Conservation (phyloP, 2,888 invertebrate species). For the Clusia tigrina region DNA sequence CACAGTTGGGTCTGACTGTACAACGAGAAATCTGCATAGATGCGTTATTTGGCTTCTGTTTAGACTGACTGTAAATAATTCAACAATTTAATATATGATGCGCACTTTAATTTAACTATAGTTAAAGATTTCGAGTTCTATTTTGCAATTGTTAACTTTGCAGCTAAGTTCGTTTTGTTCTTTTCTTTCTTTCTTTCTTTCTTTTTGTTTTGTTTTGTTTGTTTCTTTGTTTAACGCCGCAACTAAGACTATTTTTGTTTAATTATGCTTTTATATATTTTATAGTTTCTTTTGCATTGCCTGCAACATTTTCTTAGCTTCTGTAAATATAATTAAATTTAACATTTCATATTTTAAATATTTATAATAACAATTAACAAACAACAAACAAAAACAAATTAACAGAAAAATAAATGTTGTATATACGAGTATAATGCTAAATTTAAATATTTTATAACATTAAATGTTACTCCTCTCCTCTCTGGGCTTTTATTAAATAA, state of each 20-base stretch:
- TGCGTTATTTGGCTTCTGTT: no score
- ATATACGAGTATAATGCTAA: not conserved
- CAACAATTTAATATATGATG: not conserved
- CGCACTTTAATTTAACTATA: not conserved
- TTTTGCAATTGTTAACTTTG: slow-evolving; percentile 4
- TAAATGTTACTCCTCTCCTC: slow-evolving; percentile 24
- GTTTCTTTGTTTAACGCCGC: slow-evolving; percentile 12
- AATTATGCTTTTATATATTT: slow-evolving; percentile 4
- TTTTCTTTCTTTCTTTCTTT: not conserved
- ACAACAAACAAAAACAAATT: slow-evolving; percentile 21
- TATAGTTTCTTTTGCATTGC: not conserved
- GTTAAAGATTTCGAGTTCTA: slow-evolving; percentile 17
- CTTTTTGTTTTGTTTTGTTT: no score
- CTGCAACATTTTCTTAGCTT: not conserved
- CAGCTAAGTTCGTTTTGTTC: not conserved
- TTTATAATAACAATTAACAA: slow-evolving; percentile 25
- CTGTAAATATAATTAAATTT: no score
- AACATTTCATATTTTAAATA: slow-evolving; percentile 17
- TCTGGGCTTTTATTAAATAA: slow-evolving; percentile 10
- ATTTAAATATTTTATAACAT: slow-evolving; percentile 20
- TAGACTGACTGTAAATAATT: not conserved
- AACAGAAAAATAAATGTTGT: slow-evolving; percentile 10
- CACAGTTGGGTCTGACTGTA: no score
- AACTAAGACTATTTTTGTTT: not conserved
- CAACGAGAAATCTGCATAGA: no score